These are phyloP conservation scores for Copidosoma aretas DNA, from an alignment of 2,888 invertebrate species.

Conservation along the genomic window DNA sequence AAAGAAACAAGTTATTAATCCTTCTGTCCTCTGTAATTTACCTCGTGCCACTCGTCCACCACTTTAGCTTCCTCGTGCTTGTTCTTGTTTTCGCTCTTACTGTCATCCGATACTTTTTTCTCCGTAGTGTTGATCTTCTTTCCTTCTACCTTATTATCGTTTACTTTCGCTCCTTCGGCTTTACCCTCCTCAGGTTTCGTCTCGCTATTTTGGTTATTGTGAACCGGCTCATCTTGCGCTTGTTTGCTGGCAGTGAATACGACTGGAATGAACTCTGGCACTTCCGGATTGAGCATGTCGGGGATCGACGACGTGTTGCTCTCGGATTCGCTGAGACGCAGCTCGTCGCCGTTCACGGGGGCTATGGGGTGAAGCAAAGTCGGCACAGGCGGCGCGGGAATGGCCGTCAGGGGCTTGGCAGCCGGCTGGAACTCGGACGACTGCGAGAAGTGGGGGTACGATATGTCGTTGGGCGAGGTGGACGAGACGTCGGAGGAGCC, in stretches of 20 bases:
- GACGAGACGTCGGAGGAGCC: constrained; percentile 57
- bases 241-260: constrained; percentile 37
- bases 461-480: constrained; percentile 49
- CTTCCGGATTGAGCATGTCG: constrained; percentile 81
- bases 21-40: neutral
- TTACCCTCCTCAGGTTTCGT: constrained; percentile 24
- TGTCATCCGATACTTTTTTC: constrained; percentile 48
- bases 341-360: constrained; percentile 21
- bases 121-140: constrained; percentile 10
- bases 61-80: constrained; percentile 24
- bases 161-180: constrained; percentile 49
- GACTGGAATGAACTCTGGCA: constrained; percentile 83
- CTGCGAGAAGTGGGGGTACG: constrained; percentile 37
- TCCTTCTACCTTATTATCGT: neutral
- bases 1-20: constrained; percentile 2
- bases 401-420: constrained; percentile 69
- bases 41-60: constrained; percentile 3
- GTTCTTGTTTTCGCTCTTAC: constrained; percentile 44
- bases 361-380: constrained; percentile 18
- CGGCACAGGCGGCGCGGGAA: constrained; percentile 77
- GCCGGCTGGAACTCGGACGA: constrained; percentile 64
- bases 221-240: neutral
- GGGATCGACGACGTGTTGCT: constrained; percentile 49
- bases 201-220: neutral
- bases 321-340: constrained; percentile 52